Evolutionary conservation across 2,888 invertebrate genomes (phyloP), one percentile per base, ranked within the genome.

Genomic region (Embidobia sp.): DNA sequence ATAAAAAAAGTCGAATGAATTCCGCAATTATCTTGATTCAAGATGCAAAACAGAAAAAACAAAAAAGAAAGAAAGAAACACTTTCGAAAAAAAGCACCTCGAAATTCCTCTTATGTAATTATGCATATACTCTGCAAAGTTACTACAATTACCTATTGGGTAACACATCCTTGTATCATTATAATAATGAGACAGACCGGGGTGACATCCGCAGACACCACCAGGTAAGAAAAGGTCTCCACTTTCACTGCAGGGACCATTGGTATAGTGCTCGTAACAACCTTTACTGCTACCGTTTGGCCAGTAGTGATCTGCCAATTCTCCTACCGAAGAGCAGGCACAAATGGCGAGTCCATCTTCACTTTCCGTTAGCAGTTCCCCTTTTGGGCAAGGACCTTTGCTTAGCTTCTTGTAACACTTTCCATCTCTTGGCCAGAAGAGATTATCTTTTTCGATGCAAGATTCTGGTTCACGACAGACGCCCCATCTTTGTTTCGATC

Each of bases 201-300:
- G 82, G 80, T 93, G 92, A 84, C 96, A 96, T 53, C 94, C 95
- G 83, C 96, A 96, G 15, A 90, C 91, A 1, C 93, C 91, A 7
- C 93, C 93, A 0, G 96, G 96, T 51, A 96, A 89, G 89, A 95
- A 96, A 59, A 96, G 90, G 86, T 94, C 93, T 0, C 96, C 96
- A 4, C 91, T 91, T 79, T 93, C 93, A 64, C 93, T 92, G 85
- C 96, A 96, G 0, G 96, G 96, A 0, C 96, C 96, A 79, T 92
- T 91, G 0, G 95, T 94, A 88, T 94, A 96, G 85, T 95, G 95
- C 15, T 85, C 85, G n/a, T 63, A 72, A 85, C 96, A 96, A 0
- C 94, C 93, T 48, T 70, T 66, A n/a, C 93, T 91, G 4, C 88
- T 91, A 44, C 92, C 92, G 1, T 89, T 89, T 0, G 91, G 84